phyloP scores from a whole-genome alignment of 2,797 vertebrate species.

The Hoplostethus atlanticus region DNA sequence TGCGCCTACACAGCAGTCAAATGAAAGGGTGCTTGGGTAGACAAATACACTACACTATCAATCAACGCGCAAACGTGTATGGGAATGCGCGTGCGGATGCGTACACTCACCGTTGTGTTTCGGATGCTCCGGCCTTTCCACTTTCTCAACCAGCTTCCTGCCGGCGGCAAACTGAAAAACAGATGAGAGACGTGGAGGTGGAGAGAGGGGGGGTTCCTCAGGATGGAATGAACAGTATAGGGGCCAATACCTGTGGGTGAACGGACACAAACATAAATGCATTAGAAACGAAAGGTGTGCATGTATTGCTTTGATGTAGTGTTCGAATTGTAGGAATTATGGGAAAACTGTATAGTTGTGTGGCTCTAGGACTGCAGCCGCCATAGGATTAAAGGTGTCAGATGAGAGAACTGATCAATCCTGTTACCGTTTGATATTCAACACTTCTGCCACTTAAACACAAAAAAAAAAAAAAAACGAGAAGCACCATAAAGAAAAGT shows the following conservation, averaged over 20 bases:
- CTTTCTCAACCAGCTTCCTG: not conserved
- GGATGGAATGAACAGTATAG: not conserved
- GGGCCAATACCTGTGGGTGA: not conserved
- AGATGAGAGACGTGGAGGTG: not conserved
- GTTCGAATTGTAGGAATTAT: slow-evolving; percentile 26
- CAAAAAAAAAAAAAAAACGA: slow-evolving; percentile 38
- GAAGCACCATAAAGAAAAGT: slow-evolving; percentile 56
- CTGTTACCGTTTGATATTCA: slow-evolving; percentile 65
- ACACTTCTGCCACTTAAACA: slow-evolving; percentile 72
- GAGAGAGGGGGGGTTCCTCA: no score
- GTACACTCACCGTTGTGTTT: slow-evolving; percentile 8
- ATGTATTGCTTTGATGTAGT: not conserved
- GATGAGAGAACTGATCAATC: slow-evolving; percentile 63
- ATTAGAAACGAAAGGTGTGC: not conserved
- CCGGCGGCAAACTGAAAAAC: not conserved
- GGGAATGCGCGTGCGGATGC: slow-evolving; percentile 20
- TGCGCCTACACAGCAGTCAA: slow-evolving; percentile 57
- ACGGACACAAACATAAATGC: not conserved
- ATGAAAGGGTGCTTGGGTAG: slow-evolving; percentile 55
- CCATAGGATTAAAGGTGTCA: slow-evolving; percentile 34
- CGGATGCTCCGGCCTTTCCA: no score
- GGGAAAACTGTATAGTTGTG: not conserved
- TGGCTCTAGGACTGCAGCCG: slow-evolving; percentile 21
- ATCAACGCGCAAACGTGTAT: slow-evolving; percentile 48
- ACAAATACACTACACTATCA: slow-evolving; percentile 50